phyloP scores from a whole-genome alignment of 1,140 invertebrate species.

The Drosophila arawakana region DNA sequence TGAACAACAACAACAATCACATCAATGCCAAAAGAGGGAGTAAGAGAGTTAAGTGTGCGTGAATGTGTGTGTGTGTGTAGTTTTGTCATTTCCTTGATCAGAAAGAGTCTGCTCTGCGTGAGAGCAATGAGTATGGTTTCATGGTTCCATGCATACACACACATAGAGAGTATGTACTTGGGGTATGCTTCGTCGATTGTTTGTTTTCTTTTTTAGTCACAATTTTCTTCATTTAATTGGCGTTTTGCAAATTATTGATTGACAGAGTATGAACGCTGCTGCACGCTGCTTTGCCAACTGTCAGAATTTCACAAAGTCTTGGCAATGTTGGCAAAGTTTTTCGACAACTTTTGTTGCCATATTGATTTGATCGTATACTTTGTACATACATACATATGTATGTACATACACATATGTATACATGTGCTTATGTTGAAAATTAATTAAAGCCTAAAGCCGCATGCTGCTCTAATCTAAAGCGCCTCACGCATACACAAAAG shows the following conservation, averaged over 20 bases:
- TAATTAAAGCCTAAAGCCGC: conserved; percentile 25
- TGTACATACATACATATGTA: neutral
- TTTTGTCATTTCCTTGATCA: conserved; percentile 48
- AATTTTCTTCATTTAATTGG: conserved; percentile 40
- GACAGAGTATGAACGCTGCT: conserved; percentile 14
- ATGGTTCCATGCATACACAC: conserved; percentile 1
- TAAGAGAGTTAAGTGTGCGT: conserved; percentile 6
- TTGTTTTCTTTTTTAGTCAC: conserved; percentile 4
- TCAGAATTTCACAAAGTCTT: conserved; percentile 44
- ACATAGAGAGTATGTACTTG: neutral
- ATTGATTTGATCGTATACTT: conserved; percentile 49
- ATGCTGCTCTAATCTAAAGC: conserved; percentile 46
- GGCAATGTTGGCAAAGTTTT: conserved; percentile 32
- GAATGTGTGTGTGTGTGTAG: conserved; percentile 24
- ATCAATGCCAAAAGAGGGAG: conserved; percentile 24
- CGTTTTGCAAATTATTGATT: conserved; percentile 52
- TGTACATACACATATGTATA: neutral
- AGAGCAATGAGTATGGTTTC: conserved; percentile 21
- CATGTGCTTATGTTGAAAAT: conserved; percentile 14
- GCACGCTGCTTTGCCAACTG: conserved; percentile 32
- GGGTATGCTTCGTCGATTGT: neutral
- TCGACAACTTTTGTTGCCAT: conserved; percentile 28
- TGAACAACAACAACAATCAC: conserved; percentile 38
- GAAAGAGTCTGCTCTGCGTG: conserved; percentile 20
- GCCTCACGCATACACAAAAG: conserved; percentile 44